Base-by-base conservation (phyloP, 2,888 invertebrate genomes). In the Pomacea canaliculata region DNA sequence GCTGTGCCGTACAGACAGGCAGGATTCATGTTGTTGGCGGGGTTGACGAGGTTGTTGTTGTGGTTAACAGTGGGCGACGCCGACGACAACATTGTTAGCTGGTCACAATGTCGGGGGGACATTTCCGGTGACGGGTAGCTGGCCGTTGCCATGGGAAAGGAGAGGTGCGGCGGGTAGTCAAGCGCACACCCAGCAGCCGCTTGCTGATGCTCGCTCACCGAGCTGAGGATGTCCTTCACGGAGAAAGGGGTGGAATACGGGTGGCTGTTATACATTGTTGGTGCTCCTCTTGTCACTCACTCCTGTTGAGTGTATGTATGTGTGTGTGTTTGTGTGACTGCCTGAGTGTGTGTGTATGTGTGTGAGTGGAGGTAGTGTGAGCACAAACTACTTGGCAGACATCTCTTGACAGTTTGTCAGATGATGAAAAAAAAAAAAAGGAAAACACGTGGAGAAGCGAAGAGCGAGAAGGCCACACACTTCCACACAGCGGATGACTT, bases 141-240 rank as follows among this genome's bases (percentile, higher is more conserved):
- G n/a, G 71, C 71, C n/a, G 72, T 51, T 48, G 68, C 76, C 76
- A 78, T 72, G 66, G 76, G 76, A 48, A 76, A 65, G 0, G 67
- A 59, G 18, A 70, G 65, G 13, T 63, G 70, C 7, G 59, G 48
- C 16, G 73, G 23, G 51, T 78, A 78, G 49, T 78, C 76, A 0
- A 78, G 68, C 7, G 68, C 75, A 46, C 68, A 68, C 3, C 68
- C 68, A 10, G 68, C 9, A 10, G 48, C 27, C 19, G 13, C 48
- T 13, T 65, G 56, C 16, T 68, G 76, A 46, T 78, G 78, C 37
- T 78, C 78, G n/a, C 76, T 66, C 75, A 69, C 71, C 27, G 37
- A 46, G 75, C 78, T 78, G 46, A 78, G 70, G 51, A 78, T 78
- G 73, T 78, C 78, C 37, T 78, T 78, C 7, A 78, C 76, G 3